These are phyloP conservation scores for Lysandra coridon DNA, from an alignment of 2,888 invertebrate species.

Conservation along the genomic window DNA sequence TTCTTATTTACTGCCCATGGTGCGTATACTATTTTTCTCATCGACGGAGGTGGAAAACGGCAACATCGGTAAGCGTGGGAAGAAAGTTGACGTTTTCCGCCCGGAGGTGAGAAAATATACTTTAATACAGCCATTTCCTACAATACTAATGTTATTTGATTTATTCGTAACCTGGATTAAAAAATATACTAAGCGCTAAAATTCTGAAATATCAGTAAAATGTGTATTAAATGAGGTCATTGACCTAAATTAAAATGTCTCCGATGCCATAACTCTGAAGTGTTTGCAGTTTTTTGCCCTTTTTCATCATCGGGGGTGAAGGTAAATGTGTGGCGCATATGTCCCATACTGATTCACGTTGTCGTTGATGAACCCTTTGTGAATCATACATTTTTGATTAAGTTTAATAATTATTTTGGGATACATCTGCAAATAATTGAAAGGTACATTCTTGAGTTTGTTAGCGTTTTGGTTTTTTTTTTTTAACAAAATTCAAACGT, in stretches of 20 bases:
- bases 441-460: not conserved
- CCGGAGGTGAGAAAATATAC: no score
- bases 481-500: no score
- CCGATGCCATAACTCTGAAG: conserved; percentile 43
- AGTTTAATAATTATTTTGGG: not conserved
- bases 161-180: not conserved
- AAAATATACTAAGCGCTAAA: not conserved
- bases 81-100: no score
- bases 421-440: not conserved
- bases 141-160: no score
- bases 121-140: no score
- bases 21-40: no score
- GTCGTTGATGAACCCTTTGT: conserved; percentile 44
- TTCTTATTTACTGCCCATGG: no score
- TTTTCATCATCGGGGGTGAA: conserved; percentile 61
- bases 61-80: no score
- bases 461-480: no score
- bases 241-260: conserved; percentile 45
- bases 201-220: not conserved
- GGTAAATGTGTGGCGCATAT: conserved; percentile 72
- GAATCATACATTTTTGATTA: conserved; percentile 13
- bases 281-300: conserved; percentile 45
- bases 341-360: conserved; percentile 68
- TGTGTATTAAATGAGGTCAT: conserved; percentile 49
- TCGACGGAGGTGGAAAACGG: no score